Percentiles rank a stretch among this genome's conserved stretches.
These are phyloP conservation scores for Eumaeus atala DNA, from an alignment of 1,140 invertebrate species.

Conservation along the genomic window DNA sequence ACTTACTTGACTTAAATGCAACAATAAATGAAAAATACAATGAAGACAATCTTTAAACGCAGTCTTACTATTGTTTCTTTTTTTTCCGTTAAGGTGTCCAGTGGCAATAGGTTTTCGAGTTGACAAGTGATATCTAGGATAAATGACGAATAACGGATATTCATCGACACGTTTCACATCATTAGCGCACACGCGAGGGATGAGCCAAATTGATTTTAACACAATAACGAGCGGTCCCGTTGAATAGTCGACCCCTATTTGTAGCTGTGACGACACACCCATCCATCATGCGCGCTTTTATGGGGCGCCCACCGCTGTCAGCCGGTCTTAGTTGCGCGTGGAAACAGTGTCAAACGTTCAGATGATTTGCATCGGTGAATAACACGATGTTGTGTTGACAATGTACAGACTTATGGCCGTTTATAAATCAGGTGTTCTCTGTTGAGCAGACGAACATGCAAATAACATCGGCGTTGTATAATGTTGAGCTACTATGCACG, in stretches of 20 bases:
- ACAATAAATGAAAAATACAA: too few species aligned
- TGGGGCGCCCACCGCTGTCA: constrained; percentile 20
- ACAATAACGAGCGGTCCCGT: constrained; percentile 55
- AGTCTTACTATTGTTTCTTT: neutral
- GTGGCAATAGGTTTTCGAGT: constrained; percentile 1
- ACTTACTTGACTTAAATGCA: too few species aligned
- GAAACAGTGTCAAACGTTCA: constrained; percentile 15
- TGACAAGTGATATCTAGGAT: constrained; percentile 8
- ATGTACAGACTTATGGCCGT: too few species aligned
- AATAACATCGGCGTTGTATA: too few species aligned
- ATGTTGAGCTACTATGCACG: too few species aligned
- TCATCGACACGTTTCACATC: constrained; percentile 25
- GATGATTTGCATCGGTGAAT: constrained; percentile 10
- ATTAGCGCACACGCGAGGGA: constrained; percentile 41
- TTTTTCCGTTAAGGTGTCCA: constrained; percentile 5
- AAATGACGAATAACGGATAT: constrained; percentile 3
- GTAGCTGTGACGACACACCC: constrained; percentile 50
- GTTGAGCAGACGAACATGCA: too few species aligned
- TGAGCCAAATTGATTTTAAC: constrained; percentile 72
- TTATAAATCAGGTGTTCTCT: too few species aligned
- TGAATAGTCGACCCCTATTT: constrained; percentile 62
- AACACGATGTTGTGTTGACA: constrained; percentile 10
- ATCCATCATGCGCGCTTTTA: constrained; percentile 49
- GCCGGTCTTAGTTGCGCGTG: constrained; percentile 23
- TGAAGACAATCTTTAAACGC: too few species aligned